Conservation (phyloP, 2,113 vertebrate species). For the Ammodytes marinus region DNA sequence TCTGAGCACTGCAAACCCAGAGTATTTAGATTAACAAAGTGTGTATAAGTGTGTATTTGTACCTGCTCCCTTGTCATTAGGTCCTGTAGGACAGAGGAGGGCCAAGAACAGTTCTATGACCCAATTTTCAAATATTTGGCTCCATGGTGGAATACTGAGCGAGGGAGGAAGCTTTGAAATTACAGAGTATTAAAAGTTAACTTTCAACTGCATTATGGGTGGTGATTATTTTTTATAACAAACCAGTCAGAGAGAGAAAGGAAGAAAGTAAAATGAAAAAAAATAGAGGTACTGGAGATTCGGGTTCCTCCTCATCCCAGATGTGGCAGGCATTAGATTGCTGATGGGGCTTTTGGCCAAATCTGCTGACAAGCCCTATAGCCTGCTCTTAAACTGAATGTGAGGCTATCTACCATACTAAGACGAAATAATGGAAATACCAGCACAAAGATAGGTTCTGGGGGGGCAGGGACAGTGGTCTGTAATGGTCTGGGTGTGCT, state of each 20-base stretch:
- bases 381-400: conserved; percentile 38
- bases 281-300: conserved; percentile 8
- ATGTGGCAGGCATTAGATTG: conserved; percentile 47
- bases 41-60: conserved; percentile 29
- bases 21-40: conserved; percentile 25
- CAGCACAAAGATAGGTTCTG: conserved; percentile 25
- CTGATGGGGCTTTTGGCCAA: conserved; percentile 32
- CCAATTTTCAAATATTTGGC: conserved; percentile 42
- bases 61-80: conserved; percentile 24
- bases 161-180: conserved; percentile 41
- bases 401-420: conserved; percentile 41
- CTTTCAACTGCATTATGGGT: conserved; percentile 20
- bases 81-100: conserved; percentile 28
- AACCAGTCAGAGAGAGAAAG: conserved; percentile 19
- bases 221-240: conserved; percentile 18
- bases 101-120: conserved; percentile 48
- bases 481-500: conserved; percentile 33
- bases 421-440: conserved; percentile 39
- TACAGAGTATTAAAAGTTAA: conserved; percentile 39
- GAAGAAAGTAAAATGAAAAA: conserved; percentile 7
- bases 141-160: conserved; percentile 42
- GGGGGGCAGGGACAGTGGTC: background rate
- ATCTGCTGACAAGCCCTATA: conserved; percentile 26
- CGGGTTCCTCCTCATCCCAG: conserved; percentile 17
- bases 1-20: background rate